A percentile compares a stretch with the other conserved stretches of the same genome.
Evolutionary conservation across 2,888 invertebrate species (phyloP).

Genomic region (Phlogophora meticulosa): DNA sequence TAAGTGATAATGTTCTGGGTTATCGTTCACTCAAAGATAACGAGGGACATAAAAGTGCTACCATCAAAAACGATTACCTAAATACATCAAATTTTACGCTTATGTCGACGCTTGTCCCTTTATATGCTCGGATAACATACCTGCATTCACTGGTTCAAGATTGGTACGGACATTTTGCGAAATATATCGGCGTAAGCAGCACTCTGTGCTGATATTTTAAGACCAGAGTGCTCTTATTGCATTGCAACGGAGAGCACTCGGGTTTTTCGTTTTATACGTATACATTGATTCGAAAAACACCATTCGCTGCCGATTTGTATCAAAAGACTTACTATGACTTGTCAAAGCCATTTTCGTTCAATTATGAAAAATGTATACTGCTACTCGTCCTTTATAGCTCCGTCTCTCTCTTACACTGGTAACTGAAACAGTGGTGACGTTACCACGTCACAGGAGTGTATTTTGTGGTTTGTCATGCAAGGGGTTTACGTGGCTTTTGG

Average conservation of each 20-base stretch:
- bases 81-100: not conserved
- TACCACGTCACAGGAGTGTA: not conserved
- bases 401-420: no score
- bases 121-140: not conserved
- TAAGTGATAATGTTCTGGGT: not conserved
- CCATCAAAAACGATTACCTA: not conserved
- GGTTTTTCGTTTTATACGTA: no score
- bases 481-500: not conserved
- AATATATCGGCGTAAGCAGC: not conserved
- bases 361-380: no score
- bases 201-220: no score
- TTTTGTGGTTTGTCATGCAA: not conserved
- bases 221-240: no score
- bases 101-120: not conserved
- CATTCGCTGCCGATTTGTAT: not conserved
- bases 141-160: not conserved
- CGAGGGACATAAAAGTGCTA: not conserved
- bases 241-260: no score
- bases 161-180: not conserved
- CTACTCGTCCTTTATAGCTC: no score
- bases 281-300: no score
- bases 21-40: slow-evolving; percentile 2
- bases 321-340: no score
- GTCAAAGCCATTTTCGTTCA: no score
- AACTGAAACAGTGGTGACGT: no score